Evolutionary conservation across 2,797 vertebrate species (phyloP).

Genomic region (Tiaroga cobitis): DNA sequence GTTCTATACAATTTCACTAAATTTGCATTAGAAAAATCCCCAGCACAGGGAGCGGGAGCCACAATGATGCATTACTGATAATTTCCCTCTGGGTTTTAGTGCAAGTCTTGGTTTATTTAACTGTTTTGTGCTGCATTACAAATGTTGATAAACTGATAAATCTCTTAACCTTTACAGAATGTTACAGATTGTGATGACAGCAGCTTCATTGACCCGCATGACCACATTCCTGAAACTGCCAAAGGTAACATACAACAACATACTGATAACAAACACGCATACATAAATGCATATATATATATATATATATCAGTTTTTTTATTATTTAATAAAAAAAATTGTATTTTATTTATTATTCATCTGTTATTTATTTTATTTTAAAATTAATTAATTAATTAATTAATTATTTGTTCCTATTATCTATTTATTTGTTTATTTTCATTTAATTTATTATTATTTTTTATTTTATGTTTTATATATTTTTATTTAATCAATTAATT

Average conservation of each 20-base stretch:
- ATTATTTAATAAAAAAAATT: too few relatives aligned
- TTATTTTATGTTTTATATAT: background rate
- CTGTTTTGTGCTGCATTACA: background rate
- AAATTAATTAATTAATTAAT: too few relatives aligned
- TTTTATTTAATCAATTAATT: too few relatives aligned
- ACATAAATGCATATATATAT: too few relatives aligned
- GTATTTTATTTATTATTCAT: too few relatives aligned
- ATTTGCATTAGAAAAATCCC: background rate
- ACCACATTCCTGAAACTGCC: slow-evolving; percentile 44
- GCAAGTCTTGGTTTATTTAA: background rate
- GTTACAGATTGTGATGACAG: slow-evolving; percentile 60
- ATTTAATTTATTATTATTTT: background rate
- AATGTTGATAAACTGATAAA: slow-evolving; percentile 6
- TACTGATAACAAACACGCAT: too few relatives aligned
- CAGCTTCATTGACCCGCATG: slow-evolving; percentile 51
- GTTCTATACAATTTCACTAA: background rate
- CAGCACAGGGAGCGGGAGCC: background rate
- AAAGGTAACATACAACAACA: slow-evolving; percentile 59
- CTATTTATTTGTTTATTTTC: background rate
- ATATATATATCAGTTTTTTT: too few relatives aligned
- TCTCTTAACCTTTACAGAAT: slow-evolving; percentile 61
- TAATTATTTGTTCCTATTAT: too few relatives aligned
- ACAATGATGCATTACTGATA: background rate
- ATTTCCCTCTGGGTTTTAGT: background rate
- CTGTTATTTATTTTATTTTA: too few relatives aligned